Percentiles rank a stretch among this genome's conserved stretches.
Conservation (phyloP, 2,113 vertebrate genomes). For the Triplophysa dalaica region DNA sequence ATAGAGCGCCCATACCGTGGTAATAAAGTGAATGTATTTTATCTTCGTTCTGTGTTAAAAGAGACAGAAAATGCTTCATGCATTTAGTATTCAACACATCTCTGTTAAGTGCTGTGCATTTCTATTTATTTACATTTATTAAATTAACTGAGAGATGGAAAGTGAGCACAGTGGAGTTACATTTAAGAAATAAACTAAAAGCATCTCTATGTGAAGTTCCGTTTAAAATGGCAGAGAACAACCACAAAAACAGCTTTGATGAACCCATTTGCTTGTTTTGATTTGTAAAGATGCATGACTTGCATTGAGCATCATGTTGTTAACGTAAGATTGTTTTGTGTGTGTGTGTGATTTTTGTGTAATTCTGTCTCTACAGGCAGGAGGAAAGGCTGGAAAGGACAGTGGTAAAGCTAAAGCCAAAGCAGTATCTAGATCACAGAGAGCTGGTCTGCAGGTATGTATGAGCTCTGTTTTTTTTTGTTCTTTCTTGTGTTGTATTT, state of each 20-base stretch:
- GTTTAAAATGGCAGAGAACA: no score
- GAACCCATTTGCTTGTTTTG: no score
- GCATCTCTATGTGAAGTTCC: no score
- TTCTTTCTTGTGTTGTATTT: no score
- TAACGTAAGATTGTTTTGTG: no score
- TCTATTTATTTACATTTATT: no score
- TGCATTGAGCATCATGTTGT: background rate
- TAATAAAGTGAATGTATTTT: background rate
- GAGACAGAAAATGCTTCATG: background rate
- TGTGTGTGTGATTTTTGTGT: background rate
- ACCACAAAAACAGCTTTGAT: no score
- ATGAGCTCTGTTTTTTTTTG: background rate
- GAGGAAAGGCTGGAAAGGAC: slow-evolving; percentile 88
- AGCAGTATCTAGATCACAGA: slow-evolving; percentile 85
- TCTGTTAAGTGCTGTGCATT: no score
- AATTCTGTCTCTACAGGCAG: slow-evolving; percentile 73
- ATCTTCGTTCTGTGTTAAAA: background rate
- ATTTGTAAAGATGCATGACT: background rate
- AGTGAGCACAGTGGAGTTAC: no score
- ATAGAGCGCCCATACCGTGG: slow-evolving; percentile 28
- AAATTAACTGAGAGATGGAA: no score
- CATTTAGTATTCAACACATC: no score
- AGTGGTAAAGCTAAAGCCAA: slow-evolving; percentile 88
- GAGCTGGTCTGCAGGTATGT: slow-evolving; percentile 85
- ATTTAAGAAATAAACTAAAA: no score